These are phyloP conservation scores for Rhagophthalmus giganteus DNA, from an alignment of 2,888 invertebrate species.

Conservation along the genomic window DNA sequence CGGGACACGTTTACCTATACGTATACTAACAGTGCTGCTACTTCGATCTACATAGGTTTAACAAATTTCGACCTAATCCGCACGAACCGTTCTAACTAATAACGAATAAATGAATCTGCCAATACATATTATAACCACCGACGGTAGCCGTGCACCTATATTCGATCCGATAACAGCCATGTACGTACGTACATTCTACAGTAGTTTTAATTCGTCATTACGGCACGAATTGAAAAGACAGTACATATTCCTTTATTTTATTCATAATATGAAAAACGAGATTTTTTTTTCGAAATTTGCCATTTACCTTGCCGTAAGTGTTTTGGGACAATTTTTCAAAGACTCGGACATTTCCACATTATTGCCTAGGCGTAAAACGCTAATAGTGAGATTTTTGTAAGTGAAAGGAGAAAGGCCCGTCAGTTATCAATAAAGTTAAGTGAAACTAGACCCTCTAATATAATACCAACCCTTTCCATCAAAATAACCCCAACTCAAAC, in stretches of 20 bases:
- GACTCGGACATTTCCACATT: neutral
- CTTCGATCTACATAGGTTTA: too few relatives aligned
- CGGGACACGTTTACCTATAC: too few relatives aligned
- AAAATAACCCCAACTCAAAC: conserved; percentile 40
- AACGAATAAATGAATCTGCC: too few relatives aligned
- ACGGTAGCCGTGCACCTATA: too few relatives aligned
- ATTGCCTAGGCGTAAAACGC: too few relatives aligned
- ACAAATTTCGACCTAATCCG: too few relatives aligned
- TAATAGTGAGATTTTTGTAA: conserved; percentile 20
- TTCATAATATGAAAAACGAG: neutral
- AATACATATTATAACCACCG: too few relatives aligned
- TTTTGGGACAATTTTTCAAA: neutral
- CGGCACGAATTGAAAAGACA: neutral
- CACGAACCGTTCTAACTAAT: too few relatives aligned
- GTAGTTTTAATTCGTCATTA: neutral
- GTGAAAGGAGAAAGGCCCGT: conserved; percentile 24
- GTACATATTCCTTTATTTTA: neutral
- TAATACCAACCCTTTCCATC: conserved; percentile 37
- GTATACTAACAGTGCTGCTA: too few relatives aligned
- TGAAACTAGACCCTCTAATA: conserved; percentile 31
- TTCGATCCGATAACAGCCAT: too few relatives aligned
- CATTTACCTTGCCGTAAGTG: too few relatives aligned
- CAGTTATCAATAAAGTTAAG: conserved; percentile 32
- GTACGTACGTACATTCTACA: too few relatives aligned
- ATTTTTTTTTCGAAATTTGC: neutral